Conservation (phyloP, 2,888 invertebrate species). For the Lepidochitona cinerea region DNA sequence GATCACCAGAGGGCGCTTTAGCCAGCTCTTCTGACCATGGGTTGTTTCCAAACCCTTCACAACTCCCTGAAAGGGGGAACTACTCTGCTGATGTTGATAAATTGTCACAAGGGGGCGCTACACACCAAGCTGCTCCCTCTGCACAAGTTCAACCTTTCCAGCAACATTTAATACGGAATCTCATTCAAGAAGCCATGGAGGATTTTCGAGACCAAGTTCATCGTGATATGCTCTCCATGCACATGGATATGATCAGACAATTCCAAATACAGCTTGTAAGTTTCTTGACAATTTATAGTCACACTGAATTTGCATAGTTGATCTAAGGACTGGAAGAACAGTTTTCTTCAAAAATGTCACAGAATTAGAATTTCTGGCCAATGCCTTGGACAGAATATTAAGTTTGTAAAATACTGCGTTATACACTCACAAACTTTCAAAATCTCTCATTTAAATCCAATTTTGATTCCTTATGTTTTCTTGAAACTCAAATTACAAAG, state of each 20-base stretch:
- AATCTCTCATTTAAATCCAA: too few species aligned
- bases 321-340: neutral
- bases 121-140: neutral
- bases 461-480: too few species aligned
- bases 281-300: too few species aligned
- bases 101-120: neutral
- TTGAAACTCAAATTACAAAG: too few species aligned
- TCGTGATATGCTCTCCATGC: slow-evolving; percentile 53
- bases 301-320: neutral
- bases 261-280: slow-evolving; percentile 61
- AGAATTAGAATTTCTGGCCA: neutral
- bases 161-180: slow-evolving; percentile 53
- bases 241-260: slow-evolving; percentile 61
- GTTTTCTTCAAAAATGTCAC: neutral
- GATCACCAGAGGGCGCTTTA: neutral
- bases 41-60: too few species aligned
- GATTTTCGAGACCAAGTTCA: slow-evolving; percentile 59
- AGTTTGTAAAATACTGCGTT: neutral
- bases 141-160: slow-evolving; percentile 35
- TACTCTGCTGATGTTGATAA: too few species aligned
- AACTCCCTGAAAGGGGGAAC: too few species aligned
- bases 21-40: neutral
- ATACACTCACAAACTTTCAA: too few species aligned
- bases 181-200: slow-evolving; percentile 58
- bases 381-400: neutral